These are phyloP conservation scores for Pyrgus malvae DNA, from an alignment of 2,888 invertebrate species.

Conservation along the genomic window DNA sequence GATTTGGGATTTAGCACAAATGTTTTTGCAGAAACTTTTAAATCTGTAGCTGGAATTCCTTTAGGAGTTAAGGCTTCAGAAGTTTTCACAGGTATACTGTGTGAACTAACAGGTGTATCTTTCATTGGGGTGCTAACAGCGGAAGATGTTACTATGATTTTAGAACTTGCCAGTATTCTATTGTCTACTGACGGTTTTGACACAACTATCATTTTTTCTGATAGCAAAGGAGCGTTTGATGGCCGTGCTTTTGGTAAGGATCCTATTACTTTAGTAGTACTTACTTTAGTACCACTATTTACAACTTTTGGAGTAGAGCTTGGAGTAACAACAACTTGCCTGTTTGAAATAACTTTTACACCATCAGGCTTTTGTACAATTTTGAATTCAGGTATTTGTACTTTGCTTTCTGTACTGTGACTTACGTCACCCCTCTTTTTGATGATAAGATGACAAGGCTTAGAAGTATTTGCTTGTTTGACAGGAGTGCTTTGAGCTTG, in stretches of 20 bases:
- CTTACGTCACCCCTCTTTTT: conserved; percentile 59
- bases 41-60: conserved; percentile 73
- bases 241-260: conserved; percentile 57
- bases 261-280: conserved; percentile 71
- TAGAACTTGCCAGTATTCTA: conserved; percentile 56
- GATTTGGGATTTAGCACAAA: conserved; percentile 74
- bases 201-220: conserved; percentile 75
- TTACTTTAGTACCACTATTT: conserved; percentile 60
- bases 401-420: conserved; percentile 55
- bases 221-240: conserved; percentile 41
- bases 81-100: conserved; percentile 54
- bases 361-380: conserved; percentile 69
- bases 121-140: conserved; percentile 51
- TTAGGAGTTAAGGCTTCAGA: conserved; percentile 67
- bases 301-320: conserved; percentile 61
- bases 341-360: conserved; percentile 67
- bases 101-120: conserved; percentile 51
- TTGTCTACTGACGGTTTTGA: conserved; percentile 63
- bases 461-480: conserved; percentile 52
- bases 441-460: conserved; percentile 68
- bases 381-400: conserved; percentile 69
- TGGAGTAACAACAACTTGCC: conserved; percentile 66
- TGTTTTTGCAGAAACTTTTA: conserved; percentile 76
- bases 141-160: conserved; percentile 65
- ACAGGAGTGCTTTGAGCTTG: conserved; percentile 57